Evolutionary conservation across 1,140 invertebrate species (phyloP), one percentile per base, ranked within the genome.

Genomic region (Hylaeus anthracinus): DNA sequence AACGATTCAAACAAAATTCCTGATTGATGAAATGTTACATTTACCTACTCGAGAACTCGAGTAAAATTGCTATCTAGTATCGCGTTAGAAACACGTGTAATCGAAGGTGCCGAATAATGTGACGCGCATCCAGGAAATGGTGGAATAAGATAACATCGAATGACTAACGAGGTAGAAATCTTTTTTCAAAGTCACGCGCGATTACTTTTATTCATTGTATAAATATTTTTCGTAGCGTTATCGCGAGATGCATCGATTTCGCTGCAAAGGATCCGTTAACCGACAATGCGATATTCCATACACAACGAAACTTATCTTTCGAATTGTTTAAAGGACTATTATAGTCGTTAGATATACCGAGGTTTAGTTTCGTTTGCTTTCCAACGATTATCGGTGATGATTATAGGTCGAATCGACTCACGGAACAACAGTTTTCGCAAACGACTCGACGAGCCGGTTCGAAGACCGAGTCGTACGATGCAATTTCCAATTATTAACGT

Each of bases 401-500:
- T 48, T 48, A 45, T 12, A 67, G 70, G 60, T 51, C 61, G 78
- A 63, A 56, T 74, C 70, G 65, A 81, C 81, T 72, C 83, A 63
- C 6, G 48, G 10, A 51, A 41, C 60, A 45, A 70, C 39, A 66
- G 78, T 65, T 84, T 72, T 74, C 79, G 63, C 78, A 60, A 51
- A 51, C 51, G 10, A 65, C 51, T 64, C 60, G 15, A 37, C 15
- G 26, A 26, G 26, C 26, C 26, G 26, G 26, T 56, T 56, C 61
- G 70, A 83, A 41, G 77, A 85, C n/a, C 14, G 15, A 45, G 0
- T 26, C 69, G 41, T 39, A 58, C 14, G 15, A 26, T 37, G 51
- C 39, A 58, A 72, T 77, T 81, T 76, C 74, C 48, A 64, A 69
- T 85, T 60, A 77, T 84, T 26, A 81, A 75, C 74, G 72, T 71